Evolutionary conservation across 2,888 invertebrate species (phyloP).

Genomic region (Amiota mariae): DNA sequence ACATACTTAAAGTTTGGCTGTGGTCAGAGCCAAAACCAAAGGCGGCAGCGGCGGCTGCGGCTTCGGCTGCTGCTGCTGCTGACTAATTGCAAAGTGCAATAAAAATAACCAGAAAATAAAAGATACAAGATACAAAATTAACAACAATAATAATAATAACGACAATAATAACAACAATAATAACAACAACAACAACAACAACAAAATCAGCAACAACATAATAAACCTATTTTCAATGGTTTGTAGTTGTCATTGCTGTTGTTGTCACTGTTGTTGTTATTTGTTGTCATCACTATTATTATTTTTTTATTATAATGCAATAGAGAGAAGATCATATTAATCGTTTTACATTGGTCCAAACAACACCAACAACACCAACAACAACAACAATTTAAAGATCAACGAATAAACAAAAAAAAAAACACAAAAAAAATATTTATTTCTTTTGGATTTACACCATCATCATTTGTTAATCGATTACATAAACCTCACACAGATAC

Average conservation of each 20-base stretch:
- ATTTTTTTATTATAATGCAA: no score
- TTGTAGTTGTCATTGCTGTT: no score
- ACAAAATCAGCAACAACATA: neutral
- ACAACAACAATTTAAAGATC: neutral
- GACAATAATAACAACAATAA: neutral
- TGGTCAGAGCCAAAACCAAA: no score
- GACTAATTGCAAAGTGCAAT: conserved; percentile 8
- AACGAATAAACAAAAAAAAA: no score
- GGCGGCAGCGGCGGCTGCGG: neutral
- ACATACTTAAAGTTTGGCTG: neutral
- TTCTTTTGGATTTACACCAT: no score
- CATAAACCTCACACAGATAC: neutral
- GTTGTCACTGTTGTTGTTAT: no score
- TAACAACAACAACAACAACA: neutral
- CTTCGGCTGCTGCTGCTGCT: neutral
- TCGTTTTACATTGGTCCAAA: neutral
- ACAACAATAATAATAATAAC: neutral
- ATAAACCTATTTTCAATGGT: neutral
- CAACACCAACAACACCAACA: neutral
- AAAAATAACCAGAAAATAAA: conserved; percentile 8
- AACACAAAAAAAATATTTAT: no score
- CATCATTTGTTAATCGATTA: neutral
- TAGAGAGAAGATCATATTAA: no score
- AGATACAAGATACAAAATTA: conserved; percentile 7
- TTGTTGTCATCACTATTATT: no score